These are phyloP conservation scores for Neopelma chrysocephalum DNA, from an alignment of 2,797 vertebrate species.

Conservation along the genomic window DNA sequence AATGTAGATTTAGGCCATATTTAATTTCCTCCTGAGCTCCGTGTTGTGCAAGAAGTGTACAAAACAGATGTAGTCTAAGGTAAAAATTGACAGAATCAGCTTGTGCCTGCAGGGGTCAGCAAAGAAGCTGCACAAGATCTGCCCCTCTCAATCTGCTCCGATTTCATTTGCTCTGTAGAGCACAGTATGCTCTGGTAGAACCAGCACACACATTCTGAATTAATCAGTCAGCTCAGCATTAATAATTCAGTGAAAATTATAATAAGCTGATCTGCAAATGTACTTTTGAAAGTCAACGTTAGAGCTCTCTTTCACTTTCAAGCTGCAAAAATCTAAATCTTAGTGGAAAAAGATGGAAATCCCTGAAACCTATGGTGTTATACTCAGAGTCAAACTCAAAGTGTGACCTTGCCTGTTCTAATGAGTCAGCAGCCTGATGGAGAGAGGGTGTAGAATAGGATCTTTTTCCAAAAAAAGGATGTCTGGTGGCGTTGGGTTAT, in stretches of 20 bases:
- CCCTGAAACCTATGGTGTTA: background rate
- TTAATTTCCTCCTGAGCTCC: slow-evolving; percentile 14
- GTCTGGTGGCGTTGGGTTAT: background rate
- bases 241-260: slow-evolving; percentile 47
- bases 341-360: background rate
- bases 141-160: background rate
- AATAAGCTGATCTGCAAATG: slow-evolving; percentile 5
- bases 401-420: background rate
- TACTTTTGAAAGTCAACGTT: background rate
- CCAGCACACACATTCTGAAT: background rate
- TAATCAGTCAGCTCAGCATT: background rate
- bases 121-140: slow-evolving; percentile 9
- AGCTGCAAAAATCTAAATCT: background rate
- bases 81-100: background rate
- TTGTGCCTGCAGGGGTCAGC: slow-evolving; percentile 47
- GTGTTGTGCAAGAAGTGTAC: background rate
- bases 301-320: background rate
- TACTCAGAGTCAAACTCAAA: background rate
- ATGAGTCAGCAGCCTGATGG: background rate
- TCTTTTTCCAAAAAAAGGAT: background rate
- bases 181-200: background rate
- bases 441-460: background rate
- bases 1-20: slow-evolving; percentile 30
- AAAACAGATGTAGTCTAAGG: background rate
- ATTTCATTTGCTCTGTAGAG: background rate